Evolutionary conservation across 2,888 invertebrate species (phyloP).

Genomic region (Smittia aterrima): DNA sequence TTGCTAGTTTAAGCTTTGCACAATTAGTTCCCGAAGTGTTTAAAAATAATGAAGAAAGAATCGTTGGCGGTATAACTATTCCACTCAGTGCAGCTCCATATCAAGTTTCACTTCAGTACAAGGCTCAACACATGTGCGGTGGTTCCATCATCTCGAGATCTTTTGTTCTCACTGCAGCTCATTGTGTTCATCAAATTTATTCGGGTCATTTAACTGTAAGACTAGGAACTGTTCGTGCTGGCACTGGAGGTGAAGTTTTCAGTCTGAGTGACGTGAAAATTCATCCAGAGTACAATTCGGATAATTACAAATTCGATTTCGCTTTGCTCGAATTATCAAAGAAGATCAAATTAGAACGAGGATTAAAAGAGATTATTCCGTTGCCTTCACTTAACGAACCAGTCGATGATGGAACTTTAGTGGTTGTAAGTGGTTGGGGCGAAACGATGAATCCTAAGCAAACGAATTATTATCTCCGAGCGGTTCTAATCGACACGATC

Average conservation of each 20-base stretch:
- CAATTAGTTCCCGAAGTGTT: neutral
- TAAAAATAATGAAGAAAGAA: constrained; percentile 43
- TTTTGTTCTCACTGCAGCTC: constrained; percentile 54
- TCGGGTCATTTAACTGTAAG: neutral
- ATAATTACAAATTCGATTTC: constrained; percentile 53
- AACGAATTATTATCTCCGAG: constrained; percentile 45
- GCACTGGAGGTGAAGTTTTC: constrained; percentile 52
- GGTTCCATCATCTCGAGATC: constrained; percentile 52
- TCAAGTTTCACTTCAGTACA: constrained; percentile 54
- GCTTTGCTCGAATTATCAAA: constrained; percentile 51
- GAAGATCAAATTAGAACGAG: constrained; percentile 45
- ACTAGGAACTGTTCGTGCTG: constrained; percentile 50
- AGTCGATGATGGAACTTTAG: constrained; percentile 47
- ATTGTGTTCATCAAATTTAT: constrained; percentile 48
- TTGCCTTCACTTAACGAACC: constrained; percentile 46
- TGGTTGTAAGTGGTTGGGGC: constrained; percentile 52
- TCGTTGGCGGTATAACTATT: constrained; percentile 54
- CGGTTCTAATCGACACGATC: constrained; percentile 47
- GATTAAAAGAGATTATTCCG: constrained; percentile 43
- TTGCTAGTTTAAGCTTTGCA: neutral
- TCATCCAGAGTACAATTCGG: constrained; percentile 50
- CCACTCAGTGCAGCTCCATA: constrained; percentile 53
- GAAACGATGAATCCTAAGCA: constrained; percentile 46
- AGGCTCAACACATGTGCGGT: constrained; percentile 53
- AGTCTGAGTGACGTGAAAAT: constrained; percentile 47